Percentiles rank a stretch among this genome's conserved stretches.
Evolutionary conservation across 2,113 vertebrate species (phyloP).

Genomic region (Brachypodius melanocephalos): DNA sequence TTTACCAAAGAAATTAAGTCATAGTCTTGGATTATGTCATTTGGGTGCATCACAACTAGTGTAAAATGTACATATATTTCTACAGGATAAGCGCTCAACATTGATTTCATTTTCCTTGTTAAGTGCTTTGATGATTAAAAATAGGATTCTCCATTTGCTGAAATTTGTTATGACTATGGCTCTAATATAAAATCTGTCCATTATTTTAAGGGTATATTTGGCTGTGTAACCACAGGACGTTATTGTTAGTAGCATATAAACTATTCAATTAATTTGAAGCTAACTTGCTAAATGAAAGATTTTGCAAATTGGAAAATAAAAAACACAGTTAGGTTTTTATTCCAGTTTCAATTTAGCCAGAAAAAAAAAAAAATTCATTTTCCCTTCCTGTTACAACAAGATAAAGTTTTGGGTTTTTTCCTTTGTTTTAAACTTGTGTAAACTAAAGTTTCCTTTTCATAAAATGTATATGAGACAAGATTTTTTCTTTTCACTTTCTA

Average conservation of each 20-base stretch:
- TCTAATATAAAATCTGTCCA: neutral
- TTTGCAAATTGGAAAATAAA: neutral
- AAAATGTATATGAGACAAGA: neutral
- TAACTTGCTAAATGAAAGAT: neutral
- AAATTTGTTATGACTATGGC: neutral
- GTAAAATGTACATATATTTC: neutral
- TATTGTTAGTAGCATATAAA: neutral
- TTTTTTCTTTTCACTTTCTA: neutral
- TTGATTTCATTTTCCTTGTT: neutral
- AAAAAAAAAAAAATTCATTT: neutral
- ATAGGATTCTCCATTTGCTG: neutral
- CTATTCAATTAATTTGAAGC: neutral
- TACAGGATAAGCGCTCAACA: neutral
- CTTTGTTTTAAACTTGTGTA: neutral
- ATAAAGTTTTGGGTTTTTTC: neutral
- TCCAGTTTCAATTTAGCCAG: neutral
- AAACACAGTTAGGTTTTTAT: neutral
- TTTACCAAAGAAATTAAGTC: neutral
- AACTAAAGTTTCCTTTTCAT: neutral
- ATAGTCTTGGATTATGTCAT: neutral
- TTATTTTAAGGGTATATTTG: neutral
- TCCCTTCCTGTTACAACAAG: neutral
- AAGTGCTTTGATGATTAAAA: neutral
- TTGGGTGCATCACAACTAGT: neutral
- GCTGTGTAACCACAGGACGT: neutral